Evolutionary conservation across 2,113 vertebrate species (phyloP).

Genomic region (Emydura subglobosa): DNA sequence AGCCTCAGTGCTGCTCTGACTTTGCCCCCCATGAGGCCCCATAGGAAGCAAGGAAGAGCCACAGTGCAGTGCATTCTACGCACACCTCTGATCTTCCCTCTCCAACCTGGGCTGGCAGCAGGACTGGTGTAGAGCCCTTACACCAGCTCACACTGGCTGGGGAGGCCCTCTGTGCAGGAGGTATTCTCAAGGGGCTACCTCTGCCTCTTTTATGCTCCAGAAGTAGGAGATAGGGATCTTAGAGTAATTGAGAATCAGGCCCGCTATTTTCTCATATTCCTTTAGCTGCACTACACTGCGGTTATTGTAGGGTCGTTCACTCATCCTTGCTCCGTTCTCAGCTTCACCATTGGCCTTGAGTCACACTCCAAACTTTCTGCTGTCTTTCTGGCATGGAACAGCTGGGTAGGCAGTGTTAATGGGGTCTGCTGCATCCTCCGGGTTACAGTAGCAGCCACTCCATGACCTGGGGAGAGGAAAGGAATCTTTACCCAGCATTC

Average conservation of each 20-base stretch:
- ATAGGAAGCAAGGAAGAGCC: not conserved
- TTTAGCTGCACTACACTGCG: not conserved
- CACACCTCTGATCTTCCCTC: not conserved
- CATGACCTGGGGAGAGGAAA: rapidly evolving
- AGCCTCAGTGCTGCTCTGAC: not conserved
- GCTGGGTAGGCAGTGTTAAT: not conserved
- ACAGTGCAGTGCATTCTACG: not conserved
- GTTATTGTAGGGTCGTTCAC: not conserved
- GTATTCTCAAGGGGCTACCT: not conserved
- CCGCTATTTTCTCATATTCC: not conserved
- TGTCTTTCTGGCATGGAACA: not conserved
- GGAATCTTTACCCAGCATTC: not conserved
- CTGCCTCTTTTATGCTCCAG: not conserved
- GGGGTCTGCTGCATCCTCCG: not conserved
- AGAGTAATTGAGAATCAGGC: not conserved
- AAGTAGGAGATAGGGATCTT: not conserved
- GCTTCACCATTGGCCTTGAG: not conserved
- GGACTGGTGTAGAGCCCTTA: not conserved
- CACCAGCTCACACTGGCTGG: not conserved
- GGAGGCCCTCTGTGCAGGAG: not conserved
- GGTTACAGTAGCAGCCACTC: rapidly evolving
- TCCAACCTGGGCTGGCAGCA: not conserved
- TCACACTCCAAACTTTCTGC: not conserved
- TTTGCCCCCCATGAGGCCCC: not conserved
- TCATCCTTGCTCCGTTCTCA: not conserved